These are phyloP conservation scores for Prionailurus bengalensis DNA, from an alignment of 2,113 vertebrate genomes.

Conservation along the genomic window DNA sequence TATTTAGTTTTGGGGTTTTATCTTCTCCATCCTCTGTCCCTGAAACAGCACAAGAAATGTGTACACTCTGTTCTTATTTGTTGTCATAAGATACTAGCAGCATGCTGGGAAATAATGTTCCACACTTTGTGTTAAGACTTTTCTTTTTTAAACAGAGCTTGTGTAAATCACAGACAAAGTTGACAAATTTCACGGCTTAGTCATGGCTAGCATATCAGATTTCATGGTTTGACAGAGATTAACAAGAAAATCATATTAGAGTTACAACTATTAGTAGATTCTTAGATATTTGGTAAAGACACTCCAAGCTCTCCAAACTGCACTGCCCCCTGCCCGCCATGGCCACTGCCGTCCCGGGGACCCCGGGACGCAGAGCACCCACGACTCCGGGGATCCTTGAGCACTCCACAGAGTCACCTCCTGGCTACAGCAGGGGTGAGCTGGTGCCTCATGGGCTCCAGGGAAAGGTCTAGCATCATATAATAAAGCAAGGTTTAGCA, in stretches of 20 bases:
- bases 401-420: background rate
- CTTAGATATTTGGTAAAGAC: conserved; percentile 66
- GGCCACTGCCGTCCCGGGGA: background rate
- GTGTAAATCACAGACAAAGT: conserved; percentile 86
- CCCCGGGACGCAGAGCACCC: background rate
- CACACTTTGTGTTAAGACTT: conserved; percentile 79
- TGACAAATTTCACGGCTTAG: conserved; percentile 90
- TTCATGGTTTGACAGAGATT: conserved; percentile 87
- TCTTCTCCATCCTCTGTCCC: conserved; percentile 74
- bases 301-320: conserved; percentile 53
- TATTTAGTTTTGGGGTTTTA: conserved; percentile 63
- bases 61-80: conserved; percentile 78
- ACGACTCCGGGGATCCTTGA: background rate
- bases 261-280: conserved; percentile 81
- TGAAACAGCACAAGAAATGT: conserved; percentile 80
- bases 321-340: background rate
- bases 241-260: conserved; percentile 86
- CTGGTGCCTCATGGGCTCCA: background rate
- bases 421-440: background rate
- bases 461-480: background rate
- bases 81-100: conserved; percentile 74
- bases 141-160: conserved; percentile 83
- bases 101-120: conserved; percentile 78
- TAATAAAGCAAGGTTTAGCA: background rate
- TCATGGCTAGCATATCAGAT: conserved; percentile 87